phyloP scores from a whole-genome alignment of 2,888 invertebrate species.

The Drosophila mulleri region DNA sequence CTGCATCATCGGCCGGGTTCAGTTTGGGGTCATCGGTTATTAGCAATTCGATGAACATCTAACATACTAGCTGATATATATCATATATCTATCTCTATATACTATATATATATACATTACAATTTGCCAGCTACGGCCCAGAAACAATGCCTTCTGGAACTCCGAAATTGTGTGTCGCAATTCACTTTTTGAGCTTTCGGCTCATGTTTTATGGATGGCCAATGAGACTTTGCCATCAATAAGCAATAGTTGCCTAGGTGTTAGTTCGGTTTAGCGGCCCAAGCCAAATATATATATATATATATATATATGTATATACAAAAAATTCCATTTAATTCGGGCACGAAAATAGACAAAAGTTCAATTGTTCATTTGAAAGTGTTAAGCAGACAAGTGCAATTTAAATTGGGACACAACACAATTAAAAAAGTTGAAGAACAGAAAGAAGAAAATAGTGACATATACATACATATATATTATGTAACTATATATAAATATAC shows the following conservation, averaged over 20 bases:
- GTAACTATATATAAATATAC: not conserved
- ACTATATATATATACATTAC: constrained; percentile 18
- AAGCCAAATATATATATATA: too few species aligned
- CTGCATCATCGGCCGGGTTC: constrained; percentile 38
- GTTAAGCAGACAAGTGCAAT: constrained; percentile 50
- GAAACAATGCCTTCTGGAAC: constrained; percentile 22
- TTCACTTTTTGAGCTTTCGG: constrained; percentile 2
- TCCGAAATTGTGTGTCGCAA: constrained; percentile 30
- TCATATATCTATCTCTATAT: not conserved
- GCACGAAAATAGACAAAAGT: constrained; percentile 55
- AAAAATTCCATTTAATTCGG: constrained; percentile 22
- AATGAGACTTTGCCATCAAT: constrained; percentile 50
- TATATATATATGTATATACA: too few species aligned
- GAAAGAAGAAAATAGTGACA: not conserved
- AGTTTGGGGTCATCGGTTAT: constrained; percentile 45
- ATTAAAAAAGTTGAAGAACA: constrained; percentile 4
- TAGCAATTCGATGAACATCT: constrained; percentile 22
- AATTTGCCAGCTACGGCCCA: constrained; percentile 34
- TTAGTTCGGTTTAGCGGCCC: constrained; percentile 15
- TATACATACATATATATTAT: not conserved
- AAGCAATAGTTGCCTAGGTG: constrained; percentile 28
- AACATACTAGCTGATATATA: not conserved
- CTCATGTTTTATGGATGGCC: constrained; percentile 59
- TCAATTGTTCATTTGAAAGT: constrained; percentile 46
- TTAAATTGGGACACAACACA: constrained; percentile 47